Percentiles rank a stretch among this genome's conserved stretches.
Conservation (phyloP, 2,888 invertebrate species). For the Oxystoma pomonae region DNA sequence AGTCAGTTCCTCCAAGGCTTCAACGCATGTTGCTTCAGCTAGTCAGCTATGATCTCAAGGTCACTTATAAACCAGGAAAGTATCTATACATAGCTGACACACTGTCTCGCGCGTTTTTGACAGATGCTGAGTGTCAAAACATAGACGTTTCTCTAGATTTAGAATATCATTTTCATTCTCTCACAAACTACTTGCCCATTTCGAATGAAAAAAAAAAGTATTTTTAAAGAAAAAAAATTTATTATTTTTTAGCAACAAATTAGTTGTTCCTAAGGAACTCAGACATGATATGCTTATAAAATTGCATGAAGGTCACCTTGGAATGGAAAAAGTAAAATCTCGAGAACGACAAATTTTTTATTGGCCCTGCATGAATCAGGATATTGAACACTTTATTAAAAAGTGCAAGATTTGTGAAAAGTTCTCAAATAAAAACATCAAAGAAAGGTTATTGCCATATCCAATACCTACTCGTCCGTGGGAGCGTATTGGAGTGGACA, state of each 20-base stretch:
- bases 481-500: neutral
- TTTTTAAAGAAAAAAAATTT: neutral
- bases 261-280: conserved; percentile 11
- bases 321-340: conserved; percentile 15
- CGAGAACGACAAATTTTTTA: conserved; percentile 17
- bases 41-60: conserved; percentile 30
- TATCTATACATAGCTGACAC: conserved; percentile 27
- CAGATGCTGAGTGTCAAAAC: neutral
- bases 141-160: conserved; percentile 7
- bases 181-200: too few species aligned
- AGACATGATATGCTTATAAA: conserved; percentile 6
- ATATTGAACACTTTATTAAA: too few species aligned
- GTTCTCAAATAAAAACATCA: too few species aligned
- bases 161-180: too few species aligned
- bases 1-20: too few species aligned
- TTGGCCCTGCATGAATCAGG: conserved; percentile 20
- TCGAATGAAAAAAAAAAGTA: too few species aligned
- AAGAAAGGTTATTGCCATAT: too few species aligned
- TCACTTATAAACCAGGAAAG: conserved; percentile 31
- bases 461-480: neutral
- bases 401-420: too few species aligned
- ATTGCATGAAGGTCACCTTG: conserved; percentile 18
- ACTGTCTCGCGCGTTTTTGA: conserved; percentile 22
- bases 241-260: conserved; percentile 1
- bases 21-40: conserved; percentile 26